Evolutionary conservation across 2,113 vertebrate species (phyloP).

Genomic region (Cinclus mexicanus): DNA sequence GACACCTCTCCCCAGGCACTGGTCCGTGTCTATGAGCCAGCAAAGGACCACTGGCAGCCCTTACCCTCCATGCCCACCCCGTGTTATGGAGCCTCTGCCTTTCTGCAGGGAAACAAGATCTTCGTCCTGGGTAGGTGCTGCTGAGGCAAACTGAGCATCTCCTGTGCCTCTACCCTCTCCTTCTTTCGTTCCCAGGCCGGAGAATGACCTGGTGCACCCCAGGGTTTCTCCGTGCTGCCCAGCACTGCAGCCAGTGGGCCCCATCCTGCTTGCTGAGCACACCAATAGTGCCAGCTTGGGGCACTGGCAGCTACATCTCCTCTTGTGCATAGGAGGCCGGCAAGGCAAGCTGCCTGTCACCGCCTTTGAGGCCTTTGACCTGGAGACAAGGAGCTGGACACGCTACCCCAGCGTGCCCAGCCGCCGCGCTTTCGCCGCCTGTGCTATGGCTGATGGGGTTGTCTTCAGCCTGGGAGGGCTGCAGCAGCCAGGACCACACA

Average conservation of each 20-base stretch:
- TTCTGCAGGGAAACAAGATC: slow-evolving; percentile 91
- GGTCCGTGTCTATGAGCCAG: slow-evolving; percentile 88
- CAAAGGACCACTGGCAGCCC: slow-evolving; percentile 88
- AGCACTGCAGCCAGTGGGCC: accelerated
- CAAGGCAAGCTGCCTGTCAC: slow-evolving; percentile 97
- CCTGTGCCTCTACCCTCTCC: background rate
- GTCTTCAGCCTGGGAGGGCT: slow-evolving; percentile 95
- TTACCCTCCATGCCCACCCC: slow-evolving; percentile 94
- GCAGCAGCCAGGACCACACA: slow-evolving; percentile 96
- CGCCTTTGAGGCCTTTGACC: slow-evolving; percentile 93
- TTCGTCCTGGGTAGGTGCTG: slow-evolving; percentile 83
- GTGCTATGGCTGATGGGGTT: slow-evolving; percentile 79
- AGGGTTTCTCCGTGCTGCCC: background rate
- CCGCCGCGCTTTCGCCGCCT: slow-evolving; percentile 92
- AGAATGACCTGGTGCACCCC: background rate
- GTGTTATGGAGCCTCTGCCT: slow-evolving; percentile 89
- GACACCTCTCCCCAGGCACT: slow-evolving; percentile 92
- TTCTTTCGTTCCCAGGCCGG: background rate
- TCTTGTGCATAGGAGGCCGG: slow-evolving; percentile 82
- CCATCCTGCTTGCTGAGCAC: background rate
- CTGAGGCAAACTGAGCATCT: accelerated
- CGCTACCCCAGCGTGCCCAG: slow-evolving; percentile 92
- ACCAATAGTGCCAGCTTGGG: accelerated
- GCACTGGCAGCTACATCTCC: background rate
- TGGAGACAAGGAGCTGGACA: slow-evolving; percentile 92